Percentiles rank a stretch among this genome's conserved stretches.
Conservation (phyloP, 1,140 invertebrate genomes). For the Bathynomus jamesi region DNA sequence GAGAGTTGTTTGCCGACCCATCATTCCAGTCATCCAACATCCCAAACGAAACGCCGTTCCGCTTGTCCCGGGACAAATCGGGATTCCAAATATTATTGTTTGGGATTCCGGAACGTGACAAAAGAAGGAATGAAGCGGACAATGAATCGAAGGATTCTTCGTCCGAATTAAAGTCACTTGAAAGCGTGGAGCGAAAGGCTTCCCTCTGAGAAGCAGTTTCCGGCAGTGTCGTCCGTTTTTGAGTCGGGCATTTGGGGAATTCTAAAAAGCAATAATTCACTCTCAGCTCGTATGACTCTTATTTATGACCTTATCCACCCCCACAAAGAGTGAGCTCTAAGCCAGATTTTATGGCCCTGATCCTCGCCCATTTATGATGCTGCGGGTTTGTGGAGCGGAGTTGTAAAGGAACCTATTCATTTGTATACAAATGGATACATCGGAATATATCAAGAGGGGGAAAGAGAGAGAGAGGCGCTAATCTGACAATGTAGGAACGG, state of each 20-base stretch:
- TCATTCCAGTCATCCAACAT: neutral
- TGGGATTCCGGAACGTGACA: neutral
- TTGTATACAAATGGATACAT: neutral
- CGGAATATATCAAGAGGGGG: neutral
- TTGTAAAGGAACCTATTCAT: neutral
- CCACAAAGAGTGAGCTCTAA: neutral
- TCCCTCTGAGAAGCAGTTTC: neutral
- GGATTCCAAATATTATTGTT: neutral
- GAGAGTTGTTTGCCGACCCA: neutral
- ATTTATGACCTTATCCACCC: neutral
- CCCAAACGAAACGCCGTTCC: neutral
- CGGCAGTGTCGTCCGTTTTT: no score
- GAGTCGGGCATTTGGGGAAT: no score
- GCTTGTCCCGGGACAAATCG: neutral
- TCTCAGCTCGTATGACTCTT: neutral
- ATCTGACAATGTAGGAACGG: neutral
- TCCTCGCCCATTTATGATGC: neutral
- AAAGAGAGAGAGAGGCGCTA: neutral
- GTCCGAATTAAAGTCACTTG: neutral
- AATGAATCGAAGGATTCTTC: neutral
- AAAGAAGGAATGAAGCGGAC: neutral
- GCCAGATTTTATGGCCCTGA: neutral
- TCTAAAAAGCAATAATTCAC: neutral
- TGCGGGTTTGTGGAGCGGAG: neutral
- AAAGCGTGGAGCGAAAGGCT: neutral